A percentile compares a stretch with the other conserved stretches of the same genome.
Conservation (phyloP, 2,797 vertebrate genomes). For the Falco berigora region DNA sequence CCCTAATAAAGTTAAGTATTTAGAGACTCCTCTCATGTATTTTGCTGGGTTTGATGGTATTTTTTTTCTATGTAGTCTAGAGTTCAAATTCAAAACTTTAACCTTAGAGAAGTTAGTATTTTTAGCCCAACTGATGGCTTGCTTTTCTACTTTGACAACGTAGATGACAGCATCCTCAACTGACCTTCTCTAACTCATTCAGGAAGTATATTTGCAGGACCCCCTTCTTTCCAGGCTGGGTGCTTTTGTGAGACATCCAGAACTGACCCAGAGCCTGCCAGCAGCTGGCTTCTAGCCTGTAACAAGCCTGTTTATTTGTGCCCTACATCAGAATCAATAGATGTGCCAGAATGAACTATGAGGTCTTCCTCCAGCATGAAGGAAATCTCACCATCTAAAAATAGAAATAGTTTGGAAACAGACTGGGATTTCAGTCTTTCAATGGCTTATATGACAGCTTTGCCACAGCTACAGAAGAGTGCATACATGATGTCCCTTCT, state of each 20-base stretch:
- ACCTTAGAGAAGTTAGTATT: not conserved
- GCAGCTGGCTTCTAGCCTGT: not conserved
- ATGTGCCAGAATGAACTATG: not conserved
- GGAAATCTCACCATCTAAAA: not conserved
- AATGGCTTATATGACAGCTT: fast-evolving
- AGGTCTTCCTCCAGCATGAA: not conserved
- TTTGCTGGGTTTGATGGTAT: not conserved
- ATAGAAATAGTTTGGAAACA: not conserved
- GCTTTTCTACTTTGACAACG: not conserved
- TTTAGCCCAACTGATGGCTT: not conserved
- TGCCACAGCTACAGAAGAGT: not conserved
- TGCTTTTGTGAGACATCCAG: not conserved
- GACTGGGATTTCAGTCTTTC: not conserved
- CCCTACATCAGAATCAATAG: not conserved
- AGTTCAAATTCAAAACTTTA: not conserved
- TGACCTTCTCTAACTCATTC: not conserved
- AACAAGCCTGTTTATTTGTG: not conserved
- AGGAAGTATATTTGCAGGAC: not conserved
- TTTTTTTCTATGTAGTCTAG: not conserved
- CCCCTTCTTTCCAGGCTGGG: not conserved
- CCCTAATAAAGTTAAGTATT: not conserved
- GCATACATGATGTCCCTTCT: not conserved
- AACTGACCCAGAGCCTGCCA: not conserved
- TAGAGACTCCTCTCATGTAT: not conserved
- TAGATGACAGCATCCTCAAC: not conserved